phyloP scores from a whole-genome alignment of 37 sponge, comb jelly and placozoan genomes.

The Haliclona indistincta region DNA sequence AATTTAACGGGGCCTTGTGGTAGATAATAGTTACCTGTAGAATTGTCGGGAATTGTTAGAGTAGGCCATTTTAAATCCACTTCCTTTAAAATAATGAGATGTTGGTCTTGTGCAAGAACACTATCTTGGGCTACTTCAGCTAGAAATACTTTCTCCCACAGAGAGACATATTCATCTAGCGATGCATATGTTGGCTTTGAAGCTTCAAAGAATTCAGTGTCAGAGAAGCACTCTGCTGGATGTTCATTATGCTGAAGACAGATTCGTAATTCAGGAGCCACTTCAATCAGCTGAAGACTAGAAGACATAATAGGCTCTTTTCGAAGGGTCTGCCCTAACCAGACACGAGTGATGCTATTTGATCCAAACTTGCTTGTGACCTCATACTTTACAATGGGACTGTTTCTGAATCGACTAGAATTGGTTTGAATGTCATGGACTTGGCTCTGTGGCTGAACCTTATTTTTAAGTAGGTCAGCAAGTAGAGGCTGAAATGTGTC shows the following conservation, averaged over 20 bases:
- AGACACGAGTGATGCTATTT: slow-evolving; percentile 38
- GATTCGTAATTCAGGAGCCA: slow-evolving; percentile 33
- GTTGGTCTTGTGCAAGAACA: no score
- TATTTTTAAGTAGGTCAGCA: no score
- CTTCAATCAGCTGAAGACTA: slow-evolving; percentile 47
- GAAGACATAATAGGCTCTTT: slow-evolving; percentile 35
- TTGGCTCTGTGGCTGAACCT: no score
- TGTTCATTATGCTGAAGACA: slow-evolving; percentile 64
- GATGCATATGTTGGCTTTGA: slow-evolving; percentile 33
- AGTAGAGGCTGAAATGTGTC: no score
- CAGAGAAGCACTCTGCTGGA: slow-evolving; percentile 71
- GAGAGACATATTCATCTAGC: slow-evolving; percentile 44
- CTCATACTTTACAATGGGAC: not conserved
- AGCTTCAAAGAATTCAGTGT: slow-evolving; percentile 26
- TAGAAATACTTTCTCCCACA: slow-evolving; percentile 61
- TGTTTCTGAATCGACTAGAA: not conserved
- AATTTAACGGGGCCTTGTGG: slow-evolving; percentile 5
- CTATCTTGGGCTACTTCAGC: slow-evolving; percentile 60
- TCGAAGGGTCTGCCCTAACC: slow-evolving; percentile 43
- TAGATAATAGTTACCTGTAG: slow-evolving; percentile 18
- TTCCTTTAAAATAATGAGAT: no score
- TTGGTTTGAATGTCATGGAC: no score
- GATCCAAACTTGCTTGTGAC: slow-evolving; percentile 1
- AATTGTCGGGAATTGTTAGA: slow-evolving; percentile 17
- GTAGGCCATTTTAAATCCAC: slow-evolving; percentile 60